Evolutionary conservation across 2,113 vertebrate genomes (phyloP), one percentile per base, ranked within the genome.

Genomic region (Leptodactylus fuscus): DNA sequence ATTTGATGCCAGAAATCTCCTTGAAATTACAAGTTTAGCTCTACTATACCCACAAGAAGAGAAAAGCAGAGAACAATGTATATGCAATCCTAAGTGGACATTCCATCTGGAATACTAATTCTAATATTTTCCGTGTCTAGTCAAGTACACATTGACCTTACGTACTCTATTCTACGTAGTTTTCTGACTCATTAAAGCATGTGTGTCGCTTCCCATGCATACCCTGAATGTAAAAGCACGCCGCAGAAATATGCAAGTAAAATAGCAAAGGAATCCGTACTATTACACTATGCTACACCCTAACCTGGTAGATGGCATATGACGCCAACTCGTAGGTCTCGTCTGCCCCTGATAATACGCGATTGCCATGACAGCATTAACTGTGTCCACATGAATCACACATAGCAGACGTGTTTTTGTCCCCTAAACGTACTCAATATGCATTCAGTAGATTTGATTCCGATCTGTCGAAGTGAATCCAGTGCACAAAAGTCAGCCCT

Each of bases 401-500:
- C 41, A 1, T 3, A 44, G 44, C 77, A 73, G n/a, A 73, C 60
- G 36, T 46, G 55, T 32, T 75, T 70, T 1, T 15, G 38, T 27
- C 27, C 16, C 10, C 11, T 15, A 58, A n/a, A 67, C 15, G 10
- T 2, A 4, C 20, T 20, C 15, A 22, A 27, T 70, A 13, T 70
- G n/a, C n/a, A 38, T 55, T 80, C 44, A 18, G 34, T 41, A 2
- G 81, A 48, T 65, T 88, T 16, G 38, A 38, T 32, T 0, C 0
- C 79, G 75, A 76, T 67, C 5, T 1, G 16, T 9, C 73, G 34
- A 60, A 83, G 88, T 74, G 38, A 16, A 69, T 81, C 34, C 86
- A 71, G 6, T 87, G 82, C 67, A 78, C 8, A 86, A 67, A 85
- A 67, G 44, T 51, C 65, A 58, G 62, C 76, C 53, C 46, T 27